phyloP scores from a whole-genome alignment of 2,797 vertebrate genomes.

The Botia kubotai region DNA sequence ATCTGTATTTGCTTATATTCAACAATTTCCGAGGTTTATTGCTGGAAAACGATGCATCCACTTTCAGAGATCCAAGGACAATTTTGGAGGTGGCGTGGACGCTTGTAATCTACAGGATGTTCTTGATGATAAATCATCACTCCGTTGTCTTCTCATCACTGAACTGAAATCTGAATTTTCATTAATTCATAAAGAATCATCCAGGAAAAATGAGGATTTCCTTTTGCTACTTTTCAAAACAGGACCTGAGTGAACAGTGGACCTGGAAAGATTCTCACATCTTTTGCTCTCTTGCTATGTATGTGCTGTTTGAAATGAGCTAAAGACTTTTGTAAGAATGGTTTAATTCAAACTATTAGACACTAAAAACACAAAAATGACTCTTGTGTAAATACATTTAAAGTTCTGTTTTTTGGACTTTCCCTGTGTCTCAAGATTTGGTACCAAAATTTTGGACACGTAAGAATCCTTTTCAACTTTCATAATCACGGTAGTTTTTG shows the following conservation, averaged over 20 bases:
- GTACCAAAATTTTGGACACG: background rate
- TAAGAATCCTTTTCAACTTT: slow-evolving; percentile 17
- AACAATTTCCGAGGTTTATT: slow-evolving; percentile 3
- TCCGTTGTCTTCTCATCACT: background rate
- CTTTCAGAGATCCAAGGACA: slow-evolving; percentile 12
- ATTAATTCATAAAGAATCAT: background rate
- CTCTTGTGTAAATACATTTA: slow-evolving; percentile 38
- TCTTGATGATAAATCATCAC: background rate
- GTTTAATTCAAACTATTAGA: background rate
- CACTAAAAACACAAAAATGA: slow-evolving; percentile 13
- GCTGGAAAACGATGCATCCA: background rate
- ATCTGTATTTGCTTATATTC: background rate
- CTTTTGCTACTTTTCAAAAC: background rate
- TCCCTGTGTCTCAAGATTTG: background rate
- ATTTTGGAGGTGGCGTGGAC: slow-evolving; percentile 3
- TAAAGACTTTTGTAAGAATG: background rate
- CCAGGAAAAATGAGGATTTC: background rate
- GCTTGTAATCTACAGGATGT: background rate
- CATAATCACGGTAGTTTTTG: slow-evolving; percentile 24
- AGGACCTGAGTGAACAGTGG: background rate
- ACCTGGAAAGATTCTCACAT: background rate
- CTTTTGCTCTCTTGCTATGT: background rate
- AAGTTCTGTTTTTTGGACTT: slow-evolving; percentile 18
- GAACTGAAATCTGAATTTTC: background rate
- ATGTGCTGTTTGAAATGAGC: background rate